Percentiles rank a stretch among this genome's conserved stretches.
phyloP scores from a whole-genome alignment of 2,797 vertebrate genomes.

The Cirrhinus molitorella region DNA sequence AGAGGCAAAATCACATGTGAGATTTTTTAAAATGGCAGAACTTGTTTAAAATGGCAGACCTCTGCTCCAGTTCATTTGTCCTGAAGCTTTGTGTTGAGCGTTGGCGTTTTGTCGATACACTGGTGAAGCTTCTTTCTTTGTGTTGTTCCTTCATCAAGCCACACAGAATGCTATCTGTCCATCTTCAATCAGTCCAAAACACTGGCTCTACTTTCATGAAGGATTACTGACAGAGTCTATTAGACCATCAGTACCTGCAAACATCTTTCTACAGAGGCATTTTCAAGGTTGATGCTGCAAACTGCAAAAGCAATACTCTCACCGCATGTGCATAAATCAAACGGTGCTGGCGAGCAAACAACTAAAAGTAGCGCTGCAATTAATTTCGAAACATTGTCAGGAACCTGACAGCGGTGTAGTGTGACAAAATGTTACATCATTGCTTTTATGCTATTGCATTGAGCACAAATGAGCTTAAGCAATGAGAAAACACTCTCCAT shows the following conservation, averaged over 20 bases:
- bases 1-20: slow-evolving; percentile 26
- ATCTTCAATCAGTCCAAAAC: slow-evolving; percentile 60
- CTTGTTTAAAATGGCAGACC: slow-evolving; percentile 1
- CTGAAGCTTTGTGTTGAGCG: slow-evolving; percentile 49
- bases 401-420: not conserved
- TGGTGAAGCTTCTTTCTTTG: slow-evolving; percentile 58
- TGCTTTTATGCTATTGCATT: slow-evolving; percentile 10
- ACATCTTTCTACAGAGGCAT: not conserved
- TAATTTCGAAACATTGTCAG: not conserved
- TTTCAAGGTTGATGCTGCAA: not conserved
- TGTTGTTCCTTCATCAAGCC: slow-evolving; percentile 55
- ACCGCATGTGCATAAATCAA: not conserved
- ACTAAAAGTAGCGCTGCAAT: not conserved
- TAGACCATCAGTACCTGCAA: slow-evolving; percentile 13
- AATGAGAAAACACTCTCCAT: slow-evolving; percentile 1
- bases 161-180: slow-evolving; percentile 54
- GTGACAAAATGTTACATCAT: slow-evolving; percentile 11
- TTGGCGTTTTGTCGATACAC: slow-evolving; percentile 66
- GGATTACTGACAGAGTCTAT: slow-evolving; percentile 12
- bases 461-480: not conserved
- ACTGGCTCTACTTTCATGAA: slow-evolving; percentile 5
- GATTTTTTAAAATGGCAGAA: slow-evolving; percentile 20
- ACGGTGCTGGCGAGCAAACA: not conserved
- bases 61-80: slow-evolving; percentile 60
- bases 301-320: not conserved